These are phyloP conservation scores for Acanthis flammea DNA, from an alignment of 2,797 vertebrate genomes.

Conservation along the genomic window DNA sequence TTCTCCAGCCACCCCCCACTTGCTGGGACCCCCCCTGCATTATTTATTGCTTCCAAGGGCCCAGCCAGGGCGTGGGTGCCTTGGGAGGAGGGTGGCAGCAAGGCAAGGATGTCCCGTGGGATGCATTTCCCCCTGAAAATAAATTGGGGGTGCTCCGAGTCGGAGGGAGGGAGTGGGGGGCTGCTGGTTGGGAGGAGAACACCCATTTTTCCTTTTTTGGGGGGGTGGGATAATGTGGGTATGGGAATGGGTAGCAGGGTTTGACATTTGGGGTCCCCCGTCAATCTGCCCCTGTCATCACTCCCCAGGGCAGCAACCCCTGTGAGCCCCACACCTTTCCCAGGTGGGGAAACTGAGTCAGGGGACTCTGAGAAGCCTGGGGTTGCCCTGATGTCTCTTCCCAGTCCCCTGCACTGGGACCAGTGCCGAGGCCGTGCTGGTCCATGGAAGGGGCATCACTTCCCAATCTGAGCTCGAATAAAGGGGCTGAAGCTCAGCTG, in stretches of 20 bases:
- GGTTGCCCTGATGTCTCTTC: neutral
- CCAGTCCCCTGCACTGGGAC: neutral
- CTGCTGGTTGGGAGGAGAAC: neutral
- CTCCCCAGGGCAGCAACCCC: neutral
- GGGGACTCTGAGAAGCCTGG: rapidly evolving
- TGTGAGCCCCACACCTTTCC: neutral
- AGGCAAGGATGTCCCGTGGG: neutral
- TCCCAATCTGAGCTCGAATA: neutral
- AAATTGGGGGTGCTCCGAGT: neutral
- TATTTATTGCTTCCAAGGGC: conserved; percentile 31
- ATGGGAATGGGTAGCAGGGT: neutral
- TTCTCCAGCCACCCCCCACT: rapidly evolving
- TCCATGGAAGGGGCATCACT: rapidly evolving
- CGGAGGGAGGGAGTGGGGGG: rapidly evolving
- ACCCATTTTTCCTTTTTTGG: neutral
- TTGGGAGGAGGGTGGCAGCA: neutral
- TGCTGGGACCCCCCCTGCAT: neutral
- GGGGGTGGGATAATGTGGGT: neutral
- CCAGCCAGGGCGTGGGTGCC: rapidly evolving
- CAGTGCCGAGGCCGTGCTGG: neutral
- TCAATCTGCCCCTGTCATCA: neutral
- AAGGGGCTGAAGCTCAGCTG: neutral
- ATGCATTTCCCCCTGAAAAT: neutral
- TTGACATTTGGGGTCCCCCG: neutral
- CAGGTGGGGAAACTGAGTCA: neutral